Percentiles rank a stretch among this genome's conserved stretches.
phyloP scores from a whole-genome alignment of 2,113 vertebrate species.

The Oxyruncus cristatus region DNA sequence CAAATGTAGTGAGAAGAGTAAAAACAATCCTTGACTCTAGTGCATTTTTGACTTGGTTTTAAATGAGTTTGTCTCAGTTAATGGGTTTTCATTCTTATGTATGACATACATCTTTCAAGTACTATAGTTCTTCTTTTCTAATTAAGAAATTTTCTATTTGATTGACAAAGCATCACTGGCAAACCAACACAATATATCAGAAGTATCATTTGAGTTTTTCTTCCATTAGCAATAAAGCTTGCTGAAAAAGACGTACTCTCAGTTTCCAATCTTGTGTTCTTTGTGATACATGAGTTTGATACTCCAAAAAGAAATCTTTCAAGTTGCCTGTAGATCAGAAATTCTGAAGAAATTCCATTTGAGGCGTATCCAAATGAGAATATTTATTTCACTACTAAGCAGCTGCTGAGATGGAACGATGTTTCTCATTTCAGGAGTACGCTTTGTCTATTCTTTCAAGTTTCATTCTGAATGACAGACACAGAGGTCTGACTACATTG shows the following conservation, averaged over 20 bases:
- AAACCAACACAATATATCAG: background rate
- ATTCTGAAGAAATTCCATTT: background rate
- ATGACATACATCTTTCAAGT: background rate
- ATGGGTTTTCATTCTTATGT: background rate
- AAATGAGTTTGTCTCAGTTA: background rate
- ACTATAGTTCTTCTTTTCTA: background rate
- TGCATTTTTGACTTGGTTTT: background rate
- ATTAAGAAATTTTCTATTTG: background rate
- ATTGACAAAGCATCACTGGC: background rate
- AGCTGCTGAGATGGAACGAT: background rate
- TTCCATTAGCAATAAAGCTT: constrained; percentile 3
- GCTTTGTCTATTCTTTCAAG: background rate
- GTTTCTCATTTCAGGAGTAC: constrained; percentile 6
- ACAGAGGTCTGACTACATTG: background rate
- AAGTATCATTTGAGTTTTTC: background rate
- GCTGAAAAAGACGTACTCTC: background rate
- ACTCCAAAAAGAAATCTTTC: background rate
- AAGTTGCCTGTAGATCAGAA: background rate
- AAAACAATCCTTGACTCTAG: background rate
- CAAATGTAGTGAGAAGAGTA: background rate
- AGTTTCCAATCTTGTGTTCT: background rate
- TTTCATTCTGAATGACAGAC: background rate
- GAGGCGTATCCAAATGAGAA: background rate
- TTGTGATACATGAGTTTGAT: background rate
- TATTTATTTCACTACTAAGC: background rate